Evolutionary conservation across 2,888 invertebrate species (phyloP), one percentile per base, ranked within the genome.

Genomic region (Cerastoderma edule): DNA sequence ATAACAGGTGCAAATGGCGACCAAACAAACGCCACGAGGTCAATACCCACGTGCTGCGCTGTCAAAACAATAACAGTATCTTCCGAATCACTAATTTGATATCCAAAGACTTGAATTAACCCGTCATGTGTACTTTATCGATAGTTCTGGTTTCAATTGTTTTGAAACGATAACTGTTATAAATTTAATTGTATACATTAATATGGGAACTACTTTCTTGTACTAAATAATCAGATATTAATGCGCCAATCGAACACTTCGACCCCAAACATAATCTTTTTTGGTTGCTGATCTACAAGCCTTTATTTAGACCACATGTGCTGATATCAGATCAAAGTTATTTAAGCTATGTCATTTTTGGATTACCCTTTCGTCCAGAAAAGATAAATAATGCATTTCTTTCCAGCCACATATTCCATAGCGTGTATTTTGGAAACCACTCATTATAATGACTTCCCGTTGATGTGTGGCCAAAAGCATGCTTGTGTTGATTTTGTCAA

Each of bases 21-120:
- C 78, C 82, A 89, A 89, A 89, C 89, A 90, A 90, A 90, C 89
- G 90, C 90, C 90, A 89, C 89, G 90, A 85, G 89, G 87, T 84
- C 85, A 84, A 69, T 77, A 86, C 77, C 85, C 88, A 88, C 87
- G 87, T 88, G 88, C 78, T 75, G 67, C 48, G 54, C 78, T 81
- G 81, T 81, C 78, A 81, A 81, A 78, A 71, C 65, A 65, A 65
- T 44, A 32, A 69, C 56, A 68, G 10, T 35, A 8, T 35, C n/a
- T 35, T 33, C 1, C 2, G 19, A 16, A 3, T n/a, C 30, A 28
- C 24, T 24, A 2, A 10, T 4, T 50, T 1, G 24, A 50, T 5
- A n/a, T 50, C 24, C 10, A 19, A 50, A 10, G 22, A 50, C 50
- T 24, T 50, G 1, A 50, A 50, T 2, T 50, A 10, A 13, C 2